Conservation (phyloP, 1,140 invertebrate species). For the Hestina assimilis region DNA sequence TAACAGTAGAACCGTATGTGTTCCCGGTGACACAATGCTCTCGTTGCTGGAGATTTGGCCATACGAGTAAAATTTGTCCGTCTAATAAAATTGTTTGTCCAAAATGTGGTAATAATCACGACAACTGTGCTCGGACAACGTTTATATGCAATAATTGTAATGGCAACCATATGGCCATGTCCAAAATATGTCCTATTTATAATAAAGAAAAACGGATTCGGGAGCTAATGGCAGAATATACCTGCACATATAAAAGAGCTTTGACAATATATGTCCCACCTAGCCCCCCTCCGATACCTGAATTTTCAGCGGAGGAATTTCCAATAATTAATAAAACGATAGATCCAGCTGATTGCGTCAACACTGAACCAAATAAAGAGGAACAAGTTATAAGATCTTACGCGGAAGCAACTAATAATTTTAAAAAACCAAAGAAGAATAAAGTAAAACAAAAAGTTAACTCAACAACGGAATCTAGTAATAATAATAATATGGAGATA, state of each 20-base stretch:
- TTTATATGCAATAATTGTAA: slow-evolving; percentile 36
- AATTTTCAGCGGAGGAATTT: neutral
- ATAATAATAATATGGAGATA: neutral
- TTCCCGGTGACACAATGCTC: slow-evolving; percentile 42
- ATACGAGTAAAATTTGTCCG: slow-evolving; percentile 27
- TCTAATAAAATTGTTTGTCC: slow-evolving; percentile 34
- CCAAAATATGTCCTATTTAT: slow-evolving; percentile 28
- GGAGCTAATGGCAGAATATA: slow-evolving; percentile 32
- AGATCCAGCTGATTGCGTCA: neutral
- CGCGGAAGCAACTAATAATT: neutral
- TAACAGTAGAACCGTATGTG: slow-evolving; percentile 28
- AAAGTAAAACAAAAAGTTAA: neutral
- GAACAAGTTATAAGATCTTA: neutral
- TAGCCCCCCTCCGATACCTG: neutral
- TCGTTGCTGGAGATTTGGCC: slow-evolving; percentile 36
- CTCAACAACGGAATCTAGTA: no score
- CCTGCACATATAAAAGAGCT: slow-evolving; percentile 31
- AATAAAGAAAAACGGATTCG: slow-evolving; percentile 34
- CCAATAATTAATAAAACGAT: neutral
- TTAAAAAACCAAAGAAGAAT: neutral
- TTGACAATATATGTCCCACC: slow-evolving; percentile 7
- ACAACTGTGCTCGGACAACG: slow-evolving; percentile 29
- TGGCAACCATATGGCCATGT: slow-evolving; percentile 28
- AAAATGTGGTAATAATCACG: slow-evolving; percentile 34
- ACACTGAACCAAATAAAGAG: neutral